phyloP scores from a whole-genome alignment of 1,140 invertebrate species.

The Brachionus plicatilis region DNA sequence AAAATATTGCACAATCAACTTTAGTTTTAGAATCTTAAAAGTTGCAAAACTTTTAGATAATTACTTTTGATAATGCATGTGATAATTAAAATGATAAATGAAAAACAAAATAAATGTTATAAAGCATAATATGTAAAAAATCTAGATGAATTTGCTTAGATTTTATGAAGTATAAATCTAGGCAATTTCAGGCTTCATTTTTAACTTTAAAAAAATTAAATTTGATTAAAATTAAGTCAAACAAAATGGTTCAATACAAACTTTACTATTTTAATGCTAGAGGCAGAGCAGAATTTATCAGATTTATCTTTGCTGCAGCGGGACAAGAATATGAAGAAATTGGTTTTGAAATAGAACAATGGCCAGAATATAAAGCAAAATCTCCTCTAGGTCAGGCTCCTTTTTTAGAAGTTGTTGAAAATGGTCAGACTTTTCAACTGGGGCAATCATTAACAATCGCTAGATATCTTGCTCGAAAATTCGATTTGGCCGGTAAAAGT shows the following conservation, averaged over 20 bases:
- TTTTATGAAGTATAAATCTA: no score
- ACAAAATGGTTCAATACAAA: slow-evolving; percentile 38
- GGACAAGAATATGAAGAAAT: slow-evolving; percentile 23
- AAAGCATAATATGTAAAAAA: no score
- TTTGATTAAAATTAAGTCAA: no score
- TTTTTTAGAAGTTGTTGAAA: background rate
- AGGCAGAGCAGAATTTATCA: slow-evolving; percentile 17
- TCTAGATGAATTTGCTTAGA: no score
- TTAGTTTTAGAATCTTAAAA: no score
- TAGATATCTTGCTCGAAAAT: background rate
- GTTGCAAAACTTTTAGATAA: no score
- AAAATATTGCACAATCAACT: no score
- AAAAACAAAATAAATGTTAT: no score
- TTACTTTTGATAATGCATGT: no score
- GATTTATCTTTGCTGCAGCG: slow-evolving; percentile 39
- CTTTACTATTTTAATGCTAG: slow-evolving; percentile 9
- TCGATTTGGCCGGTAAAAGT: slow-evolving; percentile 10
- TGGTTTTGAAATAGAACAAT: background rate
- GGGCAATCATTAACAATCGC: background rate
- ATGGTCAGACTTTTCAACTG: background rate
- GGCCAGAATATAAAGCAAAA: background rate
- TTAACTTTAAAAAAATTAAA: no score
- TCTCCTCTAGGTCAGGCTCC: slow-evolving; percentile 32
- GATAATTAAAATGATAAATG: no score
- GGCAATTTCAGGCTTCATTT: no score